Base-by-base conservation (phyloP, 2,888 invertebrate genomes). In the Hemistola chrysoprasaria region DNA sequence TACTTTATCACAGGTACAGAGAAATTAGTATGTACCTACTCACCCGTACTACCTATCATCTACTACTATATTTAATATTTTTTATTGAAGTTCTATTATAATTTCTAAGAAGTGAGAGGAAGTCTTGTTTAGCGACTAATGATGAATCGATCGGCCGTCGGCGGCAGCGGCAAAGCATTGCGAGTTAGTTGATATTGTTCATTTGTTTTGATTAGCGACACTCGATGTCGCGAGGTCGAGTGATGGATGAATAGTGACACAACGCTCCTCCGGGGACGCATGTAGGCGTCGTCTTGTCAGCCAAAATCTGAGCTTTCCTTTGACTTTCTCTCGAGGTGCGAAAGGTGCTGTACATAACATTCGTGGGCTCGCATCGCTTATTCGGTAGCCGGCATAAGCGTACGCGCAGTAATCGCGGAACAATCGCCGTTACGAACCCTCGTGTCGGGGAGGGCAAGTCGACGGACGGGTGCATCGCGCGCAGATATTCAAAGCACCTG, bases 241-340 rank as follows among this genome's bases (percentile, higher is more conserved):
- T 82, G 85, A 85, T 79, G 80, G 82, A 85, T 80, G 79, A 78
- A 74, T 79, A 76, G 81, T 72, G 78, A 79, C 82, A 78, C 82
- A 78, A 78, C 77, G 77, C 71, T 83, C 81, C 80, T 80, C 71
- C 66, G 75, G 83, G 83, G 82, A 78, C 76, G 76, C 74, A 78
- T 72, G 87, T 86, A 77, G 87, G 88, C 84, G 84, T 72, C 71
- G 45, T 49, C 75, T 80, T 79, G 79, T 75, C 84, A 80, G 83
- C 79, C 84, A 83, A 87, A 87, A 85, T 86, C 82, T 82, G 81
- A 86, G 81, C 88, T 87, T 88, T 87, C 88, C 87, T 87, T 78
- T 76, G 72, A 86, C 88, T 88, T 87, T 88, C 88, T 86, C 88
- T 88, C 72, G 66, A 87, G 85, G 87, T 87, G 87, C 85, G 83